Evolutionary conservation across 53 echinoderm and acorn worm species (phyloP).

Genomic region (Astropecten irregularis): DNA sequence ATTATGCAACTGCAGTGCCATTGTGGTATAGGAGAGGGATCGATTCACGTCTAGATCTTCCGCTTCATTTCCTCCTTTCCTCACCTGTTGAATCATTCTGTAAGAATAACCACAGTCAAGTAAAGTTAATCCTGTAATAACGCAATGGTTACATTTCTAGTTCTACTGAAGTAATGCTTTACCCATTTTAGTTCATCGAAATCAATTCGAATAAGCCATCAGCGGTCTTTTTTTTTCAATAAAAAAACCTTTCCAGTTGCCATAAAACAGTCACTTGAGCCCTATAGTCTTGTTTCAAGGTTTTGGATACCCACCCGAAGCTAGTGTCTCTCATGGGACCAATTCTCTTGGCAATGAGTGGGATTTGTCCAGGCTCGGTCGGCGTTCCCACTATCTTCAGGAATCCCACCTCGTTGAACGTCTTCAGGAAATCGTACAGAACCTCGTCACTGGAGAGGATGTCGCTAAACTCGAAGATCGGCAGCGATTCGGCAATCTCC

Average conservation of each 20-base stretch:
- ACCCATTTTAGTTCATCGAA: too few species aligned
- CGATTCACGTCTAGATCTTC: neutral
- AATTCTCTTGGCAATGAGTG: slow-evolving; percentile 16
- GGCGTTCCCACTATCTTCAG: neutral
- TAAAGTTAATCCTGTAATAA: too few species aligned
- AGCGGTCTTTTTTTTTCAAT: too few species aligned
- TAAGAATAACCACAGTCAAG: neutral
- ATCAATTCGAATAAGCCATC: too few species aligned
- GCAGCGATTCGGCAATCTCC: slow-evolving; percentile 42
- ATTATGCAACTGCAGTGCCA: slow-evolving; percentile 4
- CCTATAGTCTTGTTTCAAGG: too few species aligned
- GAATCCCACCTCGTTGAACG: slow-evolving; percentile 19
- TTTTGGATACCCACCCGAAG: slow-evolving; percentile 47
- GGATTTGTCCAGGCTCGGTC: neutral
- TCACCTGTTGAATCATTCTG: slow-evolving; percentile 8
- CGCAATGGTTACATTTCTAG: too few species aligned
- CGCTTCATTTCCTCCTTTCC: slow-evolving; percentile 1
- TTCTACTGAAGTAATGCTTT: too few species aligned
- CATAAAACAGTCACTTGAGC: too few species aligned
- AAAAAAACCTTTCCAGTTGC: too few species aligned
- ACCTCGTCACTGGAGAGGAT: slow-evolving; percentile 45
- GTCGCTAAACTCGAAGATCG: slow-evolving; percentile 39
- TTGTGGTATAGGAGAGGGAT: slow-evolving; percentile 23
- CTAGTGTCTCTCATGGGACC: slow-evolving; percentile 27
- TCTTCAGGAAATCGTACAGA: slow-evolving; percentile 32